Base-by-base conservation (phyloP, 2,113 vertebrate species). In the Dromas ardeola region DNA sequence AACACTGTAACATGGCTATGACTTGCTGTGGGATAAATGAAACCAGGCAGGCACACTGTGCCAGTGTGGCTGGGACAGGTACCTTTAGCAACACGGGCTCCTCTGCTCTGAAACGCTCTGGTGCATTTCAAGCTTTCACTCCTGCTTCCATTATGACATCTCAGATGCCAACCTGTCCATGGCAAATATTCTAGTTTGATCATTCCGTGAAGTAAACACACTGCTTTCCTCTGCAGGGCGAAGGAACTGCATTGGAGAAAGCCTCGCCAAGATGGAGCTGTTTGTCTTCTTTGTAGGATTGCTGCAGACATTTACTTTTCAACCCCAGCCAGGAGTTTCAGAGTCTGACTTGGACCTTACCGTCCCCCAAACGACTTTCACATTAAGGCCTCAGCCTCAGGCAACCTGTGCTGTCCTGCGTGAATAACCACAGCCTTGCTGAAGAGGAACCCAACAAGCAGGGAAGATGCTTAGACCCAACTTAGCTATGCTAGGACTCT, bases 251-350 rank as follows among this genome's bases (percentile, higher is more conserved):
- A 96, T 98, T 0, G 98, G 98, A 8, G 98, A 98, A 27, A 97
- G 97, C 70, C 94, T 98, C 32, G 98, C 98, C 88, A 98, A 96
- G 96, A 97, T 95, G 16, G 97, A 98, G 92, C 95, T 98, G 10
- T 98, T 98, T 22, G 87, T 98, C 74, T 98, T 98, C 86, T 98
- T 98, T 0, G 96, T 98, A 0, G 98, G 98, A 26, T 12, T 98
- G 79, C 96, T 98, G 29, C 98, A 98, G 95, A 97, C 89, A 0
- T 98, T 98, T 81, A 94, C 81, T 11, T 98, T 98, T 82, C 96
- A n/a, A 50, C 97, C 98, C 36, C 97, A 97, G 0, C 95, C 96
- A 0, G 98, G 98, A 18, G 69, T 98, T 61, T 87, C 92, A 29
- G 95, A 98, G 10, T 30, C 63, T 4, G 78, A 97, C 69, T 74